Percentiles rank a stretch among this genome's conserved stretches.
Evolutionary conservation across 2,888 invertebrate genomes (phyloP).

Genomic region (Lottia gigantea): DNA sequence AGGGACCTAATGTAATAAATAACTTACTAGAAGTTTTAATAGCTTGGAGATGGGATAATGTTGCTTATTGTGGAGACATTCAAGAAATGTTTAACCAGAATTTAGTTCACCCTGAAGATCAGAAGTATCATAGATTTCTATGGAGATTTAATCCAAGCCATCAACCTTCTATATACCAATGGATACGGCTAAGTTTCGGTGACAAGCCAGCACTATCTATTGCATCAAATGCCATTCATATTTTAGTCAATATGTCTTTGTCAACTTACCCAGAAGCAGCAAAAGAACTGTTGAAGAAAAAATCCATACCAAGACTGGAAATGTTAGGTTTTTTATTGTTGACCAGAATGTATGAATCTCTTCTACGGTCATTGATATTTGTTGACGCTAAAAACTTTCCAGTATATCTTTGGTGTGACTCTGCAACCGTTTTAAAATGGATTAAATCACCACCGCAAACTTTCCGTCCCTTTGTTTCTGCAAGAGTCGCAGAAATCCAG

Average conservation of each 20-base stretch:
- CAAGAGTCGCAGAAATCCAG: not conserved
- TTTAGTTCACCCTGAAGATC: not conserved
- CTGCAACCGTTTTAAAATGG: not conserved
- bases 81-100: not conserved
- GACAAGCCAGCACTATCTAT: not conserved
- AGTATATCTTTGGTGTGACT: not conserved
- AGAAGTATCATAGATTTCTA: not conserved
- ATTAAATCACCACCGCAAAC: not conserved
- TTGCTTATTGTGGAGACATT: not conserved
- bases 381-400: not conserved
- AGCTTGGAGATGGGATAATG: not conserved
- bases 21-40: not conserved
- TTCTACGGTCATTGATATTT: not conserved
- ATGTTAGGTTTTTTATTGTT: not conserved
- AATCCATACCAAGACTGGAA: not conserved
- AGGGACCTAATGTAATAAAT: not conserved
- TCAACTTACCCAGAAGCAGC: not conserved
- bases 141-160: not conserved
- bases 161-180: not conserved
- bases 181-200: not conserved
- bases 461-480: not conserved
- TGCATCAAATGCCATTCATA: not conserved
- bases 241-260: not conserved
- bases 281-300: not conserved
- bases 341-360: not conserved